A percentile compares a stretch with the other conserved stretches of the same genome.
Evolutionary conservation across 1,140 invertebrate genomes (phyloP).

Genomic region (Globodera rostochiensis): DNA sequence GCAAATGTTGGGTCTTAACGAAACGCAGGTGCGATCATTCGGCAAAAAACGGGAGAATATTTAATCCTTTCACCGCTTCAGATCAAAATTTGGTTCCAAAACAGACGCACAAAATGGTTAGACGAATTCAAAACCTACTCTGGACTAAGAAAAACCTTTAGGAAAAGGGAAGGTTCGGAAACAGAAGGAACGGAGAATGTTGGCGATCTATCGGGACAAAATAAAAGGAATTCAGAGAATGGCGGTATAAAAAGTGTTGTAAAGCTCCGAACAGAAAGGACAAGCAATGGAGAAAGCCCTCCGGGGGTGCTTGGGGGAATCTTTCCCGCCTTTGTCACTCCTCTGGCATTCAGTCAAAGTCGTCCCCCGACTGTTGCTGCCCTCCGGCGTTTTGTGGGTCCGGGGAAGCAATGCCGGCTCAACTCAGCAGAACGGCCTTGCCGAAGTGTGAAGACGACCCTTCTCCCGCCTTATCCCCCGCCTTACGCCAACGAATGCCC

Average conservation of each 20-base stretch:
- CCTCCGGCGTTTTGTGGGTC: no score
- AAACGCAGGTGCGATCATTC: slow-evolving; percentile 13
- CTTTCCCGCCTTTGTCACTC: no score
- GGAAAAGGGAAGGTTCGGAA: background rate
- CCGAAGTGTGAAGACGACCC: no score
- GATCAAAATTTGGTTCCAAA: slow-evolving; percentile 31
- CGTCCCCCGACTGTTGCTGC: no score
- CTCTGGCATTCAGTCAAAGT: no score
- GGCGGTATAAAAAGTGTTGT: background rate
- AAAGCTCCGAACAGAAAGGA: background rate
- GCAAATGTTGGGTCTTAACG: background rate
- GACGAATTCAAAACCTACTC: background rate
- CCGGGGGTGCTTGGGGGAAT: background rate
- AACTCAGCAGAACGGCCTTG: no score
- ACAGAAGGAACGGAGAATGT: background rate
- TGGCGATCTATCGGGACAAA: background rate
- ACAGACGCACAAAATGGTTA: slow-evolving; percentile 21
- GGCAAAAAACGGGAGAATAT: background rate
- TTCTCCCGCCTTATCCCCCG: no score
- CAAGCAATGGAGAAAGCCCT: background rate
- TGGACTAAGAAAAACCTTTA: background rate
- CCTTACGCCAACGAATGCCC: no score
- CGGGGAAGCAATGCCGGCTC: no score
- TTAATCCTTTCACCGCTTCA: background rate
- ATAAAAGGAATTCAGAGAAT: background rate